Evolutionary conservation across 2,888 invertebrate species (phyloP).

Genomic region (Miltochrista miniata): DNA sequence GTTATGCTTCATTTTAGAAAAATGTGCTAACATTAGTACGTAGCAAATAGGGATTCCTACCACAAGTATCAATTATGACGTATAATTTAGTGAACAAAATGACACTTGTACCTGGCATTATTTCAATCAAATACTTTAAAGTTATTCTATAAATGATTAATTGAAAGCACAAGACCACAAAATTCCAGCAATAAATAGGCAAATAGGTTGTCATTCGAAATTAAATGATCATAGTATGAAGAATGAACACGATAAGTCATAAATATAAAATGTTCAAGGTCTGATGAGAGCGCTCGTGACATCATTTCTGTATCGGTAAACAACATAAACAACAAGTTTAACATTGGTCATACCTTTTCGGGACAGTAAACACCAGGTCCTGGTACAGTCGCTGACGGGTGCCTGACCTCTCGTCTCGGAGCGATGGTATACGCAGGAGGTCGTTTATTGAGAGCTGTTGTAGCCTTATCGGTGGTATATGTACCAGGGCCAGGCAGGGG

Average conservation of each 20-base stretch:
- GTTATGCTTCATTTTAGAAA: not conserved
- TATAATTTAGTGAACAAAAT: slow-evolving; percentile 6
- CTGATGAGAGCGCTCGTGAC: slow-evolving; percentile 28
- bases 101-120: slow-evolving; percentile 21
- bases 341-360: slow-evolving; percentile 77
- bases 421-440: slow-evolving; percentile 95
- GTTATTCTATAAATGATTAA: slow-evolving; percentile 8
- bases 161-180: slow-evolving; percentile 19
- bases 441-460: slow-evolving; percentile 64
- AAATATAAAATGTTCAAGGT: slow-evolving; percentile 21
- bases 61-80: slow-evolving; percentile 1
- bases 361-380: slow-evolving; percentile 87
- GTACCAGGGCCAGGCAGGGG: slow-evolving; percentile 93
- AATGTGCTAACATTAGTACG: not conserved
- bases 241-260: slow-evolving; percentile 11
- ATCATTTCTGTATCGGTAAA: slow-evolving; percentile 18
- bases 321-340: not conserved
- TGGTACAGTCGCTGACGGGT: slow-evolving; percentile 67
- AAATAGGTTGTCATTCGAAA: slow-evolving; percentile 12
- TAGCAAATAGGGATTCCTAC: slow-evolving; percentile 1
- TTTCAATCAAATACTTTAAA: slow-evolving; percentile 12
- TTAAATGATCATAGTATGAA: slow-evolving; percentile 10
- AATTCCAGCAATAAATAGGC: slow-evolving; percentile 16
- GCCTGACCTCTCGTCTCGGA: slow-evolving; percentile 70
- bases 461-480: slow-evolving; percentile 84